Conservation (phyloP, 2,888 invertebrate genomes). For the Tetragonula carbonaria region DNA sequence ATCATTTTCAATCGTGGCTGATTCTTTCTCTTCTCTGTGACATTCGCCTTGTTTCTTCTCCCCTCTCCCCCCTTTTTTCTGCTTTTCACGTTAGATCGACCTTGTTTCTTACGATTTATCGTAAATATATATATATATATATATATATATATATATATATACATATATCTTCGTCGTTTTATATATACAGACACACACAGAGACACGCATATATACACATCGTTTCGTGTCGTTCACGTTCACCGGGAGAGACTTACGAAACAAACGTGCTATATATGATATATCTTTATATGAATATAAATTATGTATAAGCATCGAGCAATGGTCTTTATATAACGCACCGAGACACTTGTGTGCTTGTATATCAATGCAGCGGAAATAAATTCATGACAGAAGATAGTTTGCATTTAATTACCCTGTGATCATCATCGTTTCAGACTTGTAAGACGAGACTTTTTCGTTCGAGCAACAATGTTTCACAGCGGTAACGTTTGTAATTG, state of each 20-base stretch:
- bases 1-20: slow-evolving; percentile 42
- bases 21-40: background rate
- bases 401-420: slow-evolving; percentile 71
- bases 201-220: background rate
- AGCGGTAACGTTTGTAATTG: background rate
- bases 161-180: slow-evolving; percentile 10
- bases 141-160: too few relatives aligned
- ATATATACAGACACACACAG: background rate
- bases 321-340: slow-evolving; percentile 72
- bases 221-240: slow-evolving; percentile 37
- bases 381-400: slow-evolving; percentile 75
- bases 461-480: background rate
- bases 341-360: slow-evolving; percentile 76
- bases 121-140: background rate
- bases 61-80: background rate
- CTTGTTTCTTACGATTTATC: background rate
- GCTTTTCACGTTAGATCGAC: background rate
- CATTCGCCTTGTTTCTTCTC: background rate
- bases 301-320: slow-evolving; percentile 65
- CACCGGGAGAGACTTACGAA: slow-evolving; percentile 32
- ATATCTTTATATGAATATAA: slow-evolving; percentile 61
- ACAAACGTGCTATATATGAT: slow-evolving; percentile 54
- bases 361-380: slow-evolving; percentile 78
- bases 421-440: slow-evolving; percentile 16
- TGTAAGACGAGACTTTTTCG: slow-evolving; percentile 3